Conservation (phyloP, 2,888 invertebrate genomes). For the Teleiodes luculella region DNA sequence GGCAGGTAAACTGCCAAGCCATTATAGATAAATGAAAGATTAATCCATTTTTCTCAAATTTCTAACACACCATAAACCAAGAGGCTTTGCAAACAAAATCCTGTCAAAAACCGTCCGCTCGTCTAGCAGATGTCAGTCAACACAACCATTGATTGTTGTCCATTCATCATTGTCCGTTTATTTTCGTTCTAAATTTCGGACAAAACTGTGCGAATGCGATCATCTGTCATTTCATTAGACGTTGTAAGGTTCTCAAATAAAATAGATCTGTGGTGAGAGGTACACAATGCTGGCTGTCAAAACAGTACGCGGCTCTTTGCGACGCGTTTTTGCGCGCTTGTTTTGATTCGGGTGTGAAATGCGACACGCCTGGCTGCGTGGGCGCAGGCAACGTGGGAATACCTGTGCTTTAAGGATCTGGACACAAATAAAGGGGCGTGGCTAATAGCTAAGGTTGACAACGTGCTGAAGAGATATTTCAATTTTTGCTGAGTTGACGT, state of each 20-base stretch:
- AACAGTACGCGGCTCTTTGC: background rate
- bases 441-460: background rate
- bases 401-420: background rate
- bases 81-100: background rate
- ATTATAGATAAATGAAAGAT: background rate
- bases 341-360: background rate
- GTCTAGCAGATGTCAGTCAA: constrained; percentile 6
- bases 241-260: no score
- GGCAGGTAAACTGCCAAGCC: no score
- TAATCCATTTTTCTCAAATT: background rate
- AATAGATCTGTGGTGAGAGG: no score
- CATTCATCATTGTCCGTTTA: background rate
- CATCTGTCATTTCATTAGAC: background rate
- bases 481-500: no score
- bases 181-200: background rate
- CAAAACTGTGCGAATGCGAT: background rate
- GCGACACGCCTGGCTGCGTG: background rate
- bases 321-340: background rate
- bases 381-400: constrained; percentile 7
- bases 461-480: no score
- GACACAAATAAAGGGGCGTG: constrained; percentile 4
- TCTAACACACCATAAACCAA: background rate
- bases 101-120: background rate
- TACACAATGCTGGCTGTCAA: background rate
- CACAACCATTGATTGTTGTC: background rate